Base-by-base conservation (phyloP, 2,797 vertebrate species). In the Mormyrops attenuatus region DNA sequence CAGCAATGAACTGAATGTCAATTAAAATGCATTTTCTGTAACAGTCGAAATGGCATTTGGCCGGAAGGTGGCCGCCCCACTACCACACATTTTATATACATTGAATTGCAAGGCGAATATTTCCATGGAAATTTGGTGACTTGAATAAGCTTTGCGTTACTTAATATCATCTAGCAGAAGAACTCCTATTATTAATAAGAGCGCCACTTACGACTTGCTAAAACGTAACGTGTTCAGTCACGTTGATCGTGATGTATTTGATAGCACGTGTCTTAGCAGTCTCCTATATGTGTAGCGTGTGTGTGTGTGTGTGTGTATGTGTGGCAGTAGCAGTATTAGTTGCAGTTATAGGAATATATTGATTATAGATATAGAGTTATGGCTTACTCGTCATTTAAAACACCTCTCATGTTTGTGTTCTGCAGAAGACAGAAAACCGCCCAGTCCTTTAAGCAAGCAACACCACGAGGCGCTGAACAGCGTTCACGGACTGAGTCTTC, bases 401-500 rank as follows among this genome's bases (percentile, higher is more conserved):
- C 84, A 52, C 90, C 0, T 50, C 69, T 26, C 92, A 94, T 96
- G 89, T 34, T 91, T 93, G 55, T 92, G 87, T 92, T 91, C 85
- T 60, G 53, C 94, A 96, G 93, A 94, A 92, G 97, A 98, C 93
- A 96, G 97, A 95, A 99, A 99, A 93, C 96, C 96, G 0, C 90
- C 93, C 90, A 98, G 96, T 93, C 96, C 97, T 0, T 93, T 95
- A 89, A 95, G 95, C 92, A 99, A 99, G 93, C 94, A 96, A 88
- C 93, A 95, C 87, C 92, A 97, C 2, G 97, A 97, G 89, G 92
- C 96, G 90, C 95, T 98, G 89, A 95, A 93, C 91, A 92, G 95
- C 92, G 94, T 98, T 91, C 98, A 97, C 0, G 97, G 97, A 95
- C 97, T 98, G 92, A 94, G 96, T 90, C 96, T 97, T 91, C 95